Base-by-base conservation (phyloP, 2,888 invertebrate species). In the Polymixis flavicincta region DNA sequence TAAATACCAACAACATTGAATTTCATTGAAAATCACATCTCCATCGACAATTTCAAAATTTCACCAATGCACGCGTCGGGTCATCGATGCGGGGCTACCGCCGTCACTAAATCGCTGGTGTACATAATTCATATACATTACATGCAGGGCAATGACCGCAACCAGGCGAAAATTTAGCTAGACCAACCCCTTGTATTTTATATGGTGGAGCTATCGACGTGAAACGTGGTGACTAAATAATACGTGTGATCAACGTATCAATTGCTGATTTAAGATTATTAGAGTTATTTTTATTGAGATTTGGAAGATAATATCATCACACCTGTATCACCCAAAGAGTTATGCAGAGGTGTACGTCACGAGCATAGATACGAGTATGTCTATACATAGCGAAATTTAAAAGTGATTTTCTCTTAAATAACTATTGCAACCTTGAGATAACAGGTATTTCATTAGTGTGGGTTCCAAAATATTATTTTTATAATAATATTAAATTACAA, bases 121-220 rank as follows among this genome's bases (percentile, higher is more conserved):
- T 84, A 69, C 71, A 84, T 86, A 83, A 86, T 84, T 67, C 73
- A 80, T 70, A 72, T 57, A 84, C 70, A 82, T 88, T 88, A 74
- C 61, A 70, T 66, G 42, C 61, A 76, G 63, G 68, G 70, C 60
- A 48, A 17, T 76, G 68, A 80, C 75, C 80, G 50, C 63, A 80
- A 70, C 57, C 25, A 50, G 14, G 37, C 37, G 78, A 70, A 73
- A 84, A 75, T 86, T 68, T 65, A 59, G 52, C 32, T 22, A 22
- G 17, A 42, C 19, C 19, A 59, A 22, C 25, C 69, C 57, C 60
- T 71, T 82, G 37, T 82, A 71, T 82, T 85, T 71, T 82, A 82
- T 71, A 64, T 59, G 32, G 11, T 17, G 28, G 13, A 76, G 54
- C 22, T 71, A 61, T 76, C 3, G 67, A 71, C n/a, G 48, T 55